Evolutionary conservation across 2,797 vertebrate species (phyloP), one percentile per base, ranked within the genome.

Genomic region (Chiloscyllium punctatum): DNA sequence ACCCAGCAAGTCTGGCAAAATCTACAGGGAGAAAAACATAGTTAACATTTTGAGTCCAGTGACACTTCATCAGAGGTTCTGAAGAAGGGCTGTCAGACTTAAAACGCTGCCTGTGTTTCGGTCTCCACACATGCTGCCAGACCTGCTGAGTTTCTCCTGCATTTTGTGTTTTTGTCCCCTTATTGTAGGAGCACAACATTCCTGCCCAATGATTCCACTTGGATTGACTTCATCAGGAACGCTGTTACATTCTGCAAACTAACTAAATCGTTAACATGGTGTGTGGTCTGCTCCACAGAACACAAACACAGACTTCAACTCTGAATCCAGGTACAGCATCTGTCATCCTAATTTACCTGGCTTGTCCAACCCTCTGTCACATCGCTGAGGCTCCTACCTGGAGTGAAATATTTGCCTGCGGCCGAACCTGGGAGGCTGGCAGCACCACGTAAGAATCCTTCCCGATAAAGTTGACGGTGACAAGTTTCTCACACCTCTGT

Each of bases 401-500:
- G 23, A 99, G 97, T 57, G 98, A 99, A 97, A 99, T 99, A 96
- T 99, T 99, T 25, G 98, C 98, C 11, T 98, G 98, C 2, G 98
- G 97, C 62, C 98, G 98, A 95, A 98, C 98, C 97, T 98, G 98
- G 79, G 98, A 96, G 0, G 98, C 98, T 0, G 98, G 98, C 96
- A 99, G 98, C 97, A 98, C 98, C 96, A 99, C 98, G 0, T 98
- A 99, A 4, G 98, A 98, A 18, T 98, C 98, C 95, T 98, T 99
- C 96, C 99, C 98, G 96, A 99, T 98, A 95, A 99, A 99, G 97
- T 99, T 99, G 96, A 98, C 98, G 0, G 99, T 99, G 97, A 98
- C 97, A 96, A 98, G 98, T 97, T 99, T 99, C 97, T 99, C 98
- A 0, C 99, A 99, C 96, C 98, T 98, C 96, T 97, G 98, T n/a